Percentiles rank a stretch among this genome's conserved stretches.
phyloP scores from a whole-genome alignment of 92 coral and sea anemone species.

The Actinostola sp. region DNA sequence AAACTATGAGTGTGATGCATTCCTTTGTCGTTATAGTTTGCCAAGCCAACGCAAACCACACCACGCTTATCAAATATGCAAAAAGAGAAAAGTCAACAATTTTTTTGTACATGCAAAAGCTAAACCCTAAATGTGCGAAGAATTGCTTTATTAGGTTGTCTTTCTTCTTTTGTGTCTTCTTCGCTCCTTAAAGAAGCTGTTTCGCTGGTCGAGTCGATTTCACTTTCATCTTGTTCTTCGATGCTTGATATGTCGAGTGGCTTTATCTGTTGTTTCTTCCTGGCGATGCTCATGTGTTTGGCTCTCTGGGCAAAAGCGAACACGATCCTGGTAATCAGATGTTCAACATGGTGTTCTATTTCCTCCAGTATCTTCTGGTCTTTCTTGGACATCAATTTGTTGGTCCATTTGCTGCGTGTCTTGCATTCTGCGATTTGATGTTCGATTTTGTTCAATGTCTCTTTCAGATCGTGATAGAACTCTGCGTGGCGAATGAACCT shows the following conservation, averaged over 20 bases:
- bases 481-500: constrained; percentile 87
- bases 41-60: constrained; percentile 28
- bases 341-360: constrained; percentile 81
- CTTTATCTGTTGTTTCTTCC: constrained; percentile 35
- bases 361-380: constrained; percentile 83
- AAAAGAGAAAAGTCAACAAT: constrained; percentile 12
- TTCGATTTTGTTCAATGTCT: constrained; percentile 79
- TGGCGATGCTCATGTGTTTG: constrained; percentile 61
- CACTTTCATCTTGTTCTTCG: constrained; percentile 61
- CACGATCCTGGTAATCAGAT: constrained; percentile 85
- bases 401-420: constrained; percentile 75
- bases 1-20: neutral
- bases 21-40: constrained; percentile 8
- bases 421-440: constrained; percentile 73
- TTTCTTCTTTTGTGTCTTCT: constrained; percentile 50
- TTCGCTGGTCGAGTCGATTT: constrained; percentile 38
- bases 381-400: constrained; percentile 82
- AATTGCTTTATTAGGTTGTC: constrained; percentile 4
- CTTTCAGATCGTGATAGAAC: constrained; percentile 90
- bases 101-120: constrained; percentile 3
- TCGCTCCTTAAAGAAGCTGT: constrained; percentile 30
- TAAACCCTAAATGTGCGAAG: neutral
- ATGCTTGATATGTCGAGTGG: constrained; percentile 45
- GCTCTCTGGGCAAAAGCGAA: constrained; percentile 93
- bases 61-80: constrained; percentile 37